A percentile compares a stretch with the other conserved stretches of the same genome.
Evolutionary conservation across 2,888 invertebrate species (phyloP).

Genomic region (Lingula anatina): DNA sequence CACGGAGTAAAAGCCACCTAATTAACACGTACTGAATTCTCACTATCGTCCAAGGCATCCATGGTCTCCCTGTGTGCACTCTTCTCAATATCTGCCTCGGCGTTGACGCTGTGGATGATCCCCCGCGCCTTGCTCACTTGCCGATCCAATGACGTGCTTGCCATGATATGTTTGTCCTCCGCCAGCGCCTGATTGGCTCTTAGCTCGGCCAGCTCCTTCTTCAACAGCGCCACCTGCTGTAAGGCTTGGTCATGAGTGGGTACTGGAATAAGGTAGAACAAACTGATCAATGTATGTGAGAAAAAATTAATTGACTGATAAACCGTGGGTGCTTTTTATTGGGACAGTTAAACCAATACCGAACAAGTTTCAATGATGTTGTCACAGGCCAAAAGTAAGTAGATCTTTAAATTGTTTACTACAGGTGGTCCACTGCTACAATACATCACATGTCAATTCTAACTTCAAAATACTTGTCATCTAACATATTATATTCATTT

Average conservation of each 20-base stretch:
- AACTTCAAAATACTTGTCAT: neutral
- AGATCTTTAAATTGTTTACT: neutral
- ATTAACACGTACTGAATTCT: conserved; percentile 38
- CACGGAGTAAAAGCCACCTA: no score
- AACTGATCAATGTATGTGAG: neutral
- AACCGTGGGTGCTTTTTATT: no score
- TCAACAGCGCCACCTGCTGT: conserved; percentile 48
- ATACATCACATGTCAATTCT: neutral
- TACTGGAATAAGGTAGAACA: conserved; percentile 17
- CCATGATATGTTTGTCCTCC: conserved; percentile 1
- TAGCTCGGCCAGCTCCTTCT: conserved; percentile 51
- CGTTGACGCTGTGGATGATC: conserved; percentile 22
- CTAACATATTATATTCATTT: neutral
- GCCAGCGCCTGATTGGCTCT: conserved; percentile 32
- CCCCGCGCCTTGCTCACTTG: conserved; percentile 37
- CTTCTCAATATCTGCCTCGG: conserved; percentile 43
- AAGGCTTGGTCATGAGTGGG: conserved; percentile 49
- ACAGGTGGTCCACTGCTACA: neutral
- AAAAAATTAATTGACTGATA: neutral
- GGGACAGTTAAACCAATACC: no score
- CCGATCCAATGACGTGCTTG: conserved; percentile 19
- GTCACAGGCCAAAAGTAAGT: neutral
- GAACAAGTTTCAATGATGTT: neutral
- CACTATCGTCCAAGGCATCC: conserved; percentile 46
- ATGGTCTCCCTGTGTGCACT: conserved; percentile 48